phyloP scores from a whole-genome alignment of 1,140 invertebrate species.

The Drosophila suzukii region DNA sequence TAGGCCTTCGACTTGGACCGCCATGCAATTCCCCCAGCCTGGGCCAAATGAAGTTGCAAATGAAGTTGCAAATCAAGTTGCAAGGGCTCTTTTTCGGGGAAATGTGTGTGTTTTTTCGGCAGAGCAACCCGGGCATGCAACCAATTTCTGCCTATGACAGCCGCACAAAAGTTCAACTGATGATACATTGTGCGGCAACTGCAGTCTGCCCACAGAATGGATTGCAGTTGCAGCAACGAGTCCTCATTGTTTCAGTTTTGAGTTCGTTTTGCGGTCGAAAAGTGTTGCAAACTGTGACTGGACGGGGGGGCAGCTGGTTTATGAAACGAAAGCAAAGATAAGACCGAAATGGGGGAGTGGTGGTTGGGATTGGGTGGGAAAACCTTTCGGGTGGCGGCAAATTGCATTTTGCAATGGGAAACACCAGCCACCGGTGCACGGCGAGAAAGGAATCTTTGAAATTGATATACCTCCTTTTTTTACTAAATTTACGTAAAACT shows the following conservation, averaged over 20 bases:
- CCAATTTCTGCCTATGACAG: conserved; percentile 78
- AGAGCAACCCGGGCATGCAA: conserved; percentile 60
- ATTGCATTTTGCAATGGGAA: conserved; percentile 74
- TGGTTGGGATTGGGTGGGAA: conserved; percentile 11
- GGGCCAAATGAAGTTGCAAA: conserved; percentile 37
- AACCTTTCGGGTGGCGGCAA: conserved; percentile 63
- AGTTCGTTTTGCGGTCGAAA: conserved; percentile 65
- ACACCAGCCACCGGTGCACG: conserved; percentile 26
- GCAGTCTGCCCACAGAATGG: conserved; percentile 64
- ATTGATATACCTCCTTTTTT: neutral
- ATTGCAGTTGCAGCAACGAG: conserved; percentile 74
- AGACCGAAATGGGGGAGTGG: conserved; percentile 46
- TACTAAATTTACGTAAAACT: neutral
- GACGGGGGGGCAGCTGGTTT: conserved; percentile 61
- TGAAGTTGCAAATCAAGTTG: conserved; percentile 79
- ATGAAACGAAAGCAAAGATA: conserved; percentile 82
- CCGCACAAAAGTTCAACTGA: conserved; percentile 79
- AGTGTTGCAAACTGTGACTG: conserved; percentile 79
- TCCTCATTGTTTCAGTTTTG: conserved; percentile 73
- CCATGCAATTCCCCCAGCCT: conserved; percentile 2
- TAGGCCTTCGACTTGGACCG: conserved; percentile 38
- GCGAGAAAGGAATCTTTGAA: neutral
- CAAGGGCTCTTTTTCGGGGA: conserved; percentile 44
- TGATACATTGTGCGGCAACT: conserved; percentile 79
- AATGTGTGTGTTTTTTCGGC: conserved; percentile 38